Conservation (phyloP, 1,140 invertebrate species). For the Trachymyrmex cornetzi region DNA sequence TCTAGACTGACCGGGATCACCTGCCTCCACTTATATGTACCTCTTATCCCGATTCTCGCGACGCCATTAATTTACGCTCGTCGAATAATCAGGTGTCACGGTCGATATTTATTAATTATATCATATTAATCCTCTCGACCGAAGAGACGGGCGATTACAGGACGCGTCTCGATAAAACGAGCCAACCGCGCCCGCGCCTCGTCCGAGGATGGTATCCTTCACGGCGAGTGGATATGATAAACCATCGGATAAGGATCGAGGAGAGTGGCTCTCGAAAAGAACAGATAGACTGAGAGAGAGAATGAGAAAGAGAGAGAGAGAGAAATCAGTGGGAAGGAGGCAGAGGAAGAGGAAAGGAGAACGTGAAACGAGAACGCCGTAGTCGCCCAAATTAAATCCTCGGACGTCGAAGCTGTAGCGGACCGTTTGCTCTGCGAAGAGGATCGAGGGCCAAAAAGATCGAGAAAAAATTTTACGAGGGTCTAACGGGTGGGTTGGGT, state of each 20-base stretch:
- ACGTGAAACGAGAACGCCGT: conserved; percentile 69
- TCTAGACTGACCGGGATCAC: conserved; percentile 43
- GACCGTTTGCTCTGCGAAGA: conserved; percentile 72
- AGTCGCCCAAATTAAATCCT: conserved; percentile 79
- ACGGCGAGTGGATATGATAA: conserved; percentile 83
- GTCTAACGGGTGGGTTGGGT: conserved; percentile 78
- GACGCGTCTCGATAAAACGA: conserved; percentile 72
- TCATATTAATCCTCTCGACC: conserved; percentile 67
- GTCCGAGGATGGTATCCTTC: conserved; percentile 41
- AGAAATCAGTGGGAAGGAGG: neutral
- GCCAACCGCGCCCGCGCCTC: conserved; percentile 23
- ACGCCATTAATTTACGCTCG: conserved; percentile 59
- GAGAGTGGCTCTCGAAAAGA: conserved; percentile 70
- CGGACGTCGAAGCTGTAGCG: conserved; percentile 77
- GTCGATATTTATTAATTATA: conserved; percentile 74
- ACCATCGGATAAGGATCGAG: conserved; percentile 83
- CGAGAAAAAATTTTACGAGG: conserved; percentile 81
- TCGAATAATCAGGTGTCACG: conserved; percentile 62
- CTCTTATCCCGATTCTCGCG: conserved; percentile 25
- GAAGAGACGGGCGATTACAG: conserved; percentile 61
- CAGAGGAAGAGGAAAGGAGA: conserved; percentile 5
- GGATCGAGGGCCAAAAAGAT: conserved; percentile 73
- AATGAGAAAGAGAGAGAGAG: neutral
- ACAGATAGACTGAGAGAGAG: conserved; percentile 37
- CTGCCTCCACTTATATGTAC: conserved; percentile 48